Percentiles rank a stretch among this genome's conserved stretches.
Conservation (phyloP, 1,140 invertebrate genomes). For the Sycophila sp. region DNA sequence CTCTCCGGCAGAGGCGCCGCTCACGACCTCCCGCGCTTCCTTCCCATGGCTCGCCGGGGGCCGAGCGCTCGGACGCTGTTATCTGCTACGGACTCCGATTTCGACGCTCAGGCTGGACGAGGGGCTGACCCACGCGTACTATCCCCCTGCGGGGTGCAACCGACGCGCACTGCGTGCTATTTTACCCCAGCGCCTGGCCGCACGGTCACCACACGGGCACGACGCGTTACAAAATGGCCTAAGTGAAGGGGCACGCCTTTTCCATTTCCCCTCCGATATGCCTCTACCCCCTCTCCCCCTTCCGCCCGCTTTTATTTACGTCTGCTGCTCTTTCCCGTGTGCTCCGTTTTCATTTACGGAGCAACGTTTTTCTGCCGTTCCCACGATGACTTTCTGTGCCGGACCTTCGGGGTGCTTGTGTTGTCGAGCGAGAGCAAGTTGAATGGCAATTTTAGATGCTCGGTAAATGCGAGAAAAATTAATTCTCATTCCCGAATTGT, state of each 20-base stretch:
- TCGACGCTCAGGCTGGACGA: too few species aligned
- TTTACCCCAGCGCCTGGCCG: slow-evolving; percentile 44
- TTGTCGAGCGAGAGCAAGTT: too few species aligned
- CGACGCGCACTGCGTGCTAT: too few species aligned
- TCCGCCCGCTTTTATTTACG: not conserved
- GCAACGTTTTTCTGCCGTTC: too few species aligned
- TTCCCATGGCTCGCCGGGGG: not conserved
- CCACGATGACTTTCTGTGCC: too few species aligned
- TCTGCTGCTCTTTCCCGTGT: not conserved
- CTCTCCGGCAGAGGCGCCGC: not conserved
- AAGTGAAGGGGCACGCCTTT: slow-evolving; percentile 51
- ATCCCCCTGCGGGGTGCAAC: too few species aligned
- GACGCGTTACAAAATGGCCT: slow-evolving; percentile 53
- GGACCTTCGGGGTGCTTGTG: too few species aligned
- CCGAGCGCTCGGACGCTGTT: not conserved
- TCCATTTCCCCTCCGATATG: too few species aligned
- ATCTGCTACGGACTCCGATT: not conserved
- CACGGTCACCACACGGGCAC: slow-evolving; percentile 43
- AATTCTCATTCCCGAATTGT: too few species aligned
- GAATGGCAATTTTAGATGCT: too few species aligned
- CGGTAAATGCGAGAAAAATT: too few species aligned
- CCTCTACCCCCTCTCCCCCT: not conserved
- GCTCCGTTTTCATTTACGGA: not conserved
- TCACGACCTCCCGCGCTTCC: not conserved
- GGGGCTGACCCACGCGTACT: too few species aligned